A percentile compares a stretch with the other conserved stretches of the same genome.
phyloP scores from a whole-genome alignment of 2,888 invertebrate species.

The Helobdella robusta region DNA sequence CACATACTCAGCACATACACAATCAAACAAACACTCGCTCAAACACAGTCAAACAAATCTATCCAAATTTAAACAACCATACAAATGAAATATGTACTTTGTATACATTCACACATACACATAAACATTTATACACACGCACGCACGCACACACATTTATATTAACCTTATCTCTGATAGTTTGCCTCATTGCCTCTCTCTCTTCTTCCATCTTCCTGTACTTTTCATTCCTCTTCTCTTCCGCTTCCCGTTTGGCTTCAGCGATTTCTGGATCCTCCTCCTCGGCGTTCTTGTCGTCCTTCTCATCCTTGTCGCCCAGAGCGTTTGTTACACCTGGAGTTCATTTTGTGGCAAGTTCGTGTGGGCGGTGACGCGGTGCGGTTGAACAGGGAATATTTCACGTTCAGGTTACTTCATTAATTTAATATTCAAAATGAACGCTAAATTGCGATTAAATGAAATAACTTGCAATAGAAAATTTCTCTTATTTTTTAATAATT shows the following conservation, averaged over 20 bases:
- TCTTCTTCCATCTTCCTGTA: constrained; percentile 99
- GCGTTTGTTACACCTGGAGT: constrained; percentile 52
- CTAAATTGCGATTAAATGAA: neutral
- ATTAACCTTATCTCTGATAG: constrained; percentile 93
- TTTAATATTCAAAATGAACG: neutral
- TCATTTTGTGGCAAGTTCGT: neutral
- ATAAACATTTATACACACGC: neutral
- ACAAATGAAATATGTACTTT: neutral
- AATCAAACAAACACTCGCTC: too few relatives aligned
- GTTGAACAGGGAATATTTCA: too few relatives aligned
- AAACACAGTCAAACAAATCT: too few relatives aligned
- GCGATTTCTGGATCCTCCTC: constrained; percentile 94
- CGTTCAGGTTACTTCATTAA: neutral
- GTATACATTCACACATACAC: neutral
- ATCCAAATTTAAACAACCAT: constrained; percentile 16
- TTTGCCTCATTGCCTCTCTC: constrained; percentile 95
- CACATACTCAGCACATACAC: too few relatives aligned
- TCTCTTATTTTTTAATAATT: neutral
- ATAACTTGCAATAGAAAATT: neutral
- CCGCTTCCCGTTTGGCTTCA: constrained; percentile 93
- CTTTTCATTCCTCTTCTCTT: constrained; percentile 96
- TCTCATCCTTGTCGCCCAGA: constrained; percentile 42
- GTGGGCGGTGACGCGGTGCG: too few relatives aligned
- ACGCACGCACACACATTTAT: neutral
- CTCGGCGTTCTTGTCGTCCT: constrained; percentile 54